Base-by-base conservation (phyloP, 2,888 invertebrate species). In the Oscheius sp. region DNA sequence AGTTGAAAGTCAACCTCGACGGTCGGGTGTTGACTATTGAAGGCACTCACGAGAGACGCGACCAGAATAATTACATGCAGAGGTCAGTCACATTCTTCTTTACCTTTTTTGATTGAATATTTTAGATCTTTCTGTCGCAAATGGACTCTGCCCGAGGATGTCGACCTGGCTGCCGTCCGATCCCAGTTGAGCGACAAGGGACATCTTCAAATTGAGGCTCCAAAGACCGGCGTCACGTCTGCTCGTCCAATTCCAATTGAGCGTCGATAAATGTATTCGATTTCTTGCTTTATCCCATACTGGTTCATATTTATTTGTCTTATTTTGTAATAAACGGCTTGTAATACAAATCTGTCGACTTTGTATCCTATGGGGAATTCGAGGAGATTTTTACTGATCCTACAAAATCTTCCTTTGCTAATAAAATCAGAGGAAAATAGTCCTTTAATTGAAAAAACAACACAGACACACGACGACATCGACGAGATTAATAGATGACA, bases 1-100 rank as follows among this genome's bases (percentile, higher is more conserved):
- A 81, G 70, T 63, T 81, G 35, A 79, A 76, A 64, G 75, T 81
- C 72, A 76, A 76, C 41, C 61, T 81, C 43, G 77, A 79, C 35
- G 79, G 77, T 49, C 63, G 69, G 35, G 59, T 73, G 18, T 70
- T 81, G 55, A 79, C 75, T 45, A 61, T 81, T 55, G 75, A 74
- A 35, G 80, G 80, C 41, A 53, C 73, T 16, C 80, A 81, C 41
- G 78, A 79, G 71, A 69, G 69, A 41, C 72, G 75, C 63, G 75
- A 66, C 7, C 74, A 77, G 69, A 58, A 78, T 72, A 76, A 75
- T 45, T 74, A 35, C 72, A 69, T 70, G 61, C 68, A 77, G 75
- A 78, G 73, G 73, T 77, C 12, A 23, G 55, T 41, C 27, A 18
- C 21, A 18, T 18, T 21, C 16, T 23, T 23, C 7, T 16, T 29